Evolutionary conservation across 2,888 invertebrate species (phyloP).

Genomic region (Melanostoma scalare): DNA sequence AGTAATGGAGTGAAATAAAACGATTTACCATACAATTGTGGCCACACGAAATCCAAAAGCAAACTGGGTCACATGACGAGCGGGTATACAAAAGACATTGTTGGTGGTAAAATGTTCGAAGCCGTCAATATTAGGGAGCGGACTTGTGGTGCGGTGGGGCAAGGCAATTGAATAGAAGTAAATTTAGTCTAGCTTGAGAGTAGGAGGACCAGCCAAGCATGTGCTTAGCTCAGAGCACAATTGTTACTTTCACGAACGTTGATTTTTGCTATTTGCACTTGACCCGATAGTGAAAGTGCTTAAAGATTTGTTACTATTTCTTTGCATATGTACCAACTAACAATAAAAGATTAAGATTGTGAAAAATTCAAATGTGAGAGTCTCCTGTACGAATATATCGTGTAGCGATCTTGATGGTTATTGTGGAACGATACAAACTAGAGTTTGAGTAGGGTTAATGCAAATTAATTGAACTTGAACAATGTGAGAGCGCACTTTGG

Average conservation of each 20-base stretch:
- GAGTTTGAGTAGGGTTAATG: too few relatives aligned
- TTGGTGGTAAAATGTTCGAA: constrained; percentile 30
- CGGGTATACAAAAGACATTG: constrained; percentile 56
- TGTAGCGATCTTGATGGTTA: too few relatives aligned
- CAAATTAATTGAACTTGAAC: too few relatives aligned
- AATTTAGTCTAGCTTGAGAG: constrained; percentile 40
- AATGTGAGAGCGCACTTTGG: too few relatives aligned
- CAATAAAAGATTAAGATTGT: constrained; percentile 1
- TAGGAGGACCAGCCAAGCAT: constrained; percentile 56
- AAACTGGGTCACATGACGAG: constrained; percentile 69
- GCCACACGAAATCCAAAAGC: constrained; percentile 31
- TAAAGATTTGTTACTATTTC: constrained; percentile 53
- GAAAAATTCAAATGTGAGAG: constrained; percentile 15
- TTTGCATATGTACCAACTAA: constrained; percentile 12
- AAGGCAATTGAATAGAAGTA: constrained; percentile 3
- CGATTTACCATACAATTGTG: constrained; percentile 13
- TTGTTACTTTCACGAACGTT: constrained; percentile 69
- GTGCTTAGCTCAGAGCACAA: not conserved
- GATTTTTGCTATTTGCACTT: constrained; percentile 69
- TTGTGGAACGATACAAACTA: too few relatives aligned
- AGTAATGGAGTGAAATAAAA: constrained; percentile 17
- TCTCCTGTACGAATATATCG: too few relatives aligned
- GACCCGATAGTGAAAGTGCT: constrained; percentile 70
- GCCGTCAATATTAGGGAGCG: constrained; percentile 26
- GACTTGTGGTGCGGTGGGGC: constrained; percentile 11